Evolutionary conservation across 2,888 invertebrate species (phyloP).

Genomic region (Prosopocoilus inquinatus): DNA sequence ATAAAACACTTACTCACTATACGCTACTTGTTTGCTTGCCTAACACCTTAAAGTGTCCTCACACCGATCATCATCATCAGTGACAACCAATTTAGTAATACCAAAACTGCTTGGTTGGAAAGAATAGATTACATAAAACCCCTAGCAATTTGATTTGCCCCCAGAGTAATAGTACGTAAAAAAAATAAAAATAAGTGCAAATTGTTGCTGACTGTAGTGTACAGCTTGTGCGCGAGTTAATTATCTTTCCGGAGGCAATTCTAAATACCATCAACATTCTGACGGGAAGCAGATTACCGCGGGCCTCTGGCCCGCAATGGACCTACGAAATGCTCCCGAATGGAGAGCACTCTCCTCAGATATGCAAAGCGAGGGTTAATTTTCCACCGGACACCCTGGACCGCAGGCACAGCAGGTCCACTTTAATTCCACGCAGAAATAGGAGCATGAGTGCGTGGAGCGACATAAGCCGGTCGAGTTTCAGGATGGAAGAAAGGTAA

Average conservation of each 20-base stretch:
- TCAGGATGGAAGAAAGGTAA: slow-evolving; percentile 76
- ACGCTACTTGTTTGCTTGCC: too few species aligned
- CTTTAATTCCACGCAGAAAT: slow-evolving; percentile 53
- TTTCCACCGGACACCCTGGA: slow-evolving; percentile 61
- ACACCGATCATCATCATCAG: too few species aligned
- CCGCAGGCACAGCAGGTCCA: slow-evolving; percentile 48
- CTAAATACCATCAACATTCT: slow-evolving; percentile 11
- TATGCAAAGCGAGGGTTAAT: slow-evolving; percentile 62
- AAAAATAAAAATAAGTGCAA: too few species aligned
- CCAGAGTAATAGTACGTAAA: too few species aligned
- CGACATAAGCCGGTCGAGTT: slow-evolving; percentile 80
- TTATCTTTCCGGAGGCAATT: background rate
- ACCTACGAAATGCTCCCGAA: slow-evolving; percentile 52
- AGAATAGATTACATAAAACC: too few species aligned
- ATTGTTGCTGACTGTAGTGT: too few species aligned
- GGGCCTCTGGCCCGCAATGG: slow-evolving; percentile 40
- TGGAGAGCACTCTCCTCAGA: slow-evolving; percentile 38
- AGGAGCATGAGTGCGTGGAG: slow-evolving; percentile 86
- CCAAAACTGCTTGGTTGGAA: too few species aligned
- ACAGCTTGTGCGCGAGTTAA: too few species aligned
- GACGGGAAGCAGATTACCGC: slow-evolving; percentile 37
- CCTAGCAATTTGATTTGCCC: too few species aligned
- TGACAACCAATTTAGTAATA: too few species aligned
- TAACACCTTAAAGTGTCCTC: too few species aligned
- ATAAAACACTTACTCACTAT: too few species aligned